These are phyloP conservation scores for Oenanthe melanoleuca DNA, from an alignment of 2,113 vertebrate species.

Conservation along the genomic window DNA sequence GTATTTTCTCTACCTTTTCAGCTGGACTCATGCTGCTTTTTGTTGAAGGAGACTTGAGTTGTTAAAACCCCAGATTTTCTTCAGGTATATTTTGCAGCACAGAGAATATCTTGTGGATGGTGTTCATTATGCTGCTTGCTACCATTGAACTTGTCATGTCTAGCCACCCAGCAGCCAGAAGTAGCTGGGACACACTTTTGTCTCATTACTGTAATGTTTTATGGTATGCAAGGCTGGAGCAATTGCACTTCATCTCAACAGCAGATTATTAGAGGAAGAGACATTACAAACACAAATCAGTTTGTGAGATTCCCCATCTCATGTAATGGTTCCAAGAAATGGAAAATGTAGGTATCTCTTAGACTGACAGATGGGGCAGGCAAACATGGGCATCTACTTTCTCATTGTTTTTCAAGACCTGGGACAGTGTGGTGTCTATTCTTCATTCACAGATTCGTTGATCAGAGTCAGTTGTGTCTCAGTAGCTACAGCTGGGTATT, in stretches of 20 bases:
- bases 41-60: not conserved
- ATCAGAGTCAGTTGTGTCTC: no score
- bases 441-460: constrained; percentile 46
- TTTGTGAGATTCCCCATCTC: not conserved
- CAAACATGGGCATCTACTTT: constrained; percentile 35
- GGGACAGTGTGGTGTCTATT: constrained; percentile 6
- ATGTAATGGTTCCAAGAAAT: not conserved
- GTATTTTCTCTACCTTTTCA: not conserved
- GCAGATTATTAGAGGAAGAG: constrained; percentile 2
- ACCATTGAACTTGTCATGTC: not conserved
- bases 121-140: not conserved
- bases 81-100: not conserved
- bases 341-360: constrained; percentile 14
- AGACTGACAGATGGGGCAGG: constrained; percentile 15
- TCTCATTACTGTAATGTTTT: not conserved
- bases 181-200: not conserved
- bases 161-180: not conserved
- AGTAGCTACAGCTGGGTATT: constrained; percentile 20
- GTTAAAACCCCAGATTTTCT: not conserved
- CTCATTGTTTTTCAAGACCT: constrained; percentile 58
- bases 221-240: not conserved
- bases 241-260: not conserved
- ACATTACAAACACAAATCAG: constrained; percentile 18
- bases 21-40: not conserved
- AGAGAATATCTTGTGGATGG: not conserved